Conservation (phyloP, 2,797 vertebrate genomes). For the Etheostoma nigrum region DNA sequence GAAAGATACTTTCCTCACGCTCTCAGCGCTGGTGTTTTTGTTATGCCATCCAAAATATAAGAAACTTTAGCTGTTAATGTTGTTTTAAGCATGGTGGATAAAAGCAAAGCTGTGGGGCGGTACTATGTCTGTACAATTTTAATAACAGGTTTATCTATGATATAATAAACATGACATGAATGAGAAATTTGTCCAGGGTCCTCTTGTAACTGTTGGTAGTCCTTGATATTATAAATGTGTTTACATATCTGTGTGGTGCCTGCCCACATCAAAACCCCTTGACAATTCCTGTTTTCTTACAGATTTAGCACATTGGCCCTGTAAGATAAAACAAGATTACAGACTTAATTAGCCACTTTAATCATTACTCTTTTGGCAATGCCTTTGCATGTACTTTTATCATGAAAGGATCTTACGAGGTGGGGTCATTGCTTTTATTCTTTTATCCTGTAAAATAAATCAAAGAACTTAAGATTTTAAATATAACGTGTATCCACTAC, state of each 20-base stretch:
- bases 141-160: conserved; percentile 9
- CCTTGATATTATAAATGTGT: background rate
- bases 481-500: background rate
- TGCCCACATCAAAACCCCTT: background rate
- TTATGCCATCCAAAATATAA: conserved; percentile 25
- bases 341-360: background rate
- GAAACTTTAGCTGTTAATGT: conserved; percentile 6
- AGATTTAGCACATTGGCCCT: background rate
- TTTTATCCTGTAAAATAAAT: background rate
- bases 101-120: conserved; percentile 16
- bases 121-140: background rate
- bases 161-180: background rate
- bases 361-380: background rate
- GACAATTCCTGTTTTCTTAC: background rate
- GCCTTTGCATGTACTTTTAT: background rate
- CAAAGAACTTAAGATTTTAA: background rate
- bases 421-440: background rate
- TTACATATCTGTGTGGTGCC: background rate
- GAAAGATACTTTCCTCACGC: conserved; percentile 9
- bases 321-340: background rate
- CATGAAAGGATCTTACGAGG: background rate
- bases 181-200: background rate
- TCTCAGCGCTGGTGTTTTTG: conserved; percentile 7
- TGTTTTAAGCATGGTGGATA: conserved; percentile 7
- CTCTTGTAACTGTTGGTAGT: background rate